phyloP scores from a whole-genome alignment of 1,140 invertebrate genomes.

The Drosophila novamexicana region DNA sequence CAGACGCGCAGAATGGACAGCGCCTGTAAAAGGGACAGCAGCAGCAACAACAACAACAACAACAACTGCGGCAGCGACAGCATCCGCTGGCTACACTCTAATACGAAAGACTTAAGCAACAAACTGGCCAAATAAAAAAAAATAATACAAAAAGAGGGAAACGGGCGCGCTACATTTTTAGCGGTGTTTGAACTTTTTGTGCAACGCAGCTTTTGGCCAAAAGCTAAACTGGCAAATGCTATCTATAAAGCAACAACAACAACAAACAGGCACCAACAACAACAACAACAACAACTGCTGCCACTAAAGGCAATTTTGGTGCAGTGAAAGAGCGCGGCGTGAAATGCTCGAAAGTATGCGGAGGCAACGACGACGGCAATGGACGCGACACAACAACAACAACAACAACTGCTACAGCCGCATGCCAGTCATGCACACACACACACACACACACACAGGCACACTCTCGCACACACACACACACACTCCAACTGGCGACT shows the following conservation, averaged over 20 bases:
- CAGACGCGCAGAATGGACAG: background rate
- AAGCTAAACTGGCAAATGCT: slow-evolving; percentile 37
- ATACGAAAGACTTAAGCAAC: slow-evolving; percentile 70
- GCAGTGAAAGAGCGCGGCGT: slow-evolving; percentile 51
- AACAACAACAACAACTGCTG: slow-evolving; percentile 13
- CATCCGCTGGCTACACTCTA: slow-evolving; percentile 15
- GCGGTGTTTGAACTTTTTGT: slow-evolving; percentile 48
- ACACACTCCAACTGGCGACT: slow-evolving; percentile 27
- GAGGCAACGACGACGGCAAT: slow-evolving; percentile 1
- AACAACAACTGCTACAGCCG: slow-evolving; percentile 40
- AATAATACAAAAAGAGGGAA: background rate
- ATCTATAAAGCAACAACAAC: slow-evolving; percentile 34
- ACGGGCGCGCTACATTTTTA: slow-evolving; percentile 4
- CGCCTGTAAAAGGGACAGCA: slow-evolving; percentile 9
- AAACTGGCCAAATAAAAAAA: slow-evolving; percentile 41
- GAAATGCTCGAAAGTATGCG: slow-evolving; percentile 60
- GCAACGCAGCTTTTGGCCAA: slow-evolving; percentile 32
- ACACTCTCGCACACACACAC: slow-evolving; percentile 6
- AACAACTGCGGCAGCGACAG: background rate
- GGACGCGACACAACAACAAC: slow-evolving; percentile 1
- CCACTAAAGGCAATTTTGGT: slow-evolving; percentile 47
- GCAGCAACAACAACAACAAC: background rate
- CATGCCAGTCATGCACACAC: slow-evolving; percentile 65
- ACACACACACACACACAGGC: slow-evolving; percentile 31
- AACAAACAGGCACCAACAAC: slow-evolving; percentile 13